Conservation (phyloP, 2,113 vertebrate species). For the Osmerus mordax region DNA sequence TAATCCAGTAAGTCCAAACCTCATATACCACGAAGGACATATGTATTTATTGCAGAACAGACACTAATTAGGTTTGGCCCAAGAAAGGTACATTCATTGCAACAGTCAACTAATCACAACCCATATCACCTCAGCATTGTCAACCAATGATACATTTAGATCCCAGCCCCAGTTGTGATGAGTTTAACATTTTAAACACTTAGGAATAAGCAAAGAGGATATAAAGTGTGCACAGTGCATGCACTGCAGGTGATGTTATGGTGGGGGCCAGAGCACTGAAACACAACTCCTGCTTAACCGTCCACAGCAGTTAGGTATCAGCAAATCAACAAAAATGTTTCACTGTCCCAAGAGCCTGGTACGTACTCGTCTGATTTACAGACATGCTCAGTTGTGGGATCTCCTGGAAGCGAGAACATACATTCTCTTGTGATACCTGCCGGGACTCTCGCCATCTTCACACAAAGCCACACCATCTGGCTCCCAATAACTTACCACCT, state of each 20-base stretch:
- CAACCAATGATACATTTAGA: too few relatives aligned
- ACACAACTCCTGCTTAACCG: background rate
- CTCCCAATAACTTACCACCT: conserved; percentile 18
- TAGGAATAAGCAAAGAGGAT: too few relatives aligned
- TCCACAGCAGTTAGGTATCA: background rate
- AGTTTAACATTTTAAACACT: too few relatives aligned
- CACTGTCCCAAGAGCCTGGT: background rate
- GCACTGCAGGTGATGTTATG: background rate
- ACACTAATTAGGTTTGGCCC: too few relatives aligned
- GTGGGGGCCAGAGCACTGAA: background rate
- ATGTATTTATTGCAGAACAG: too few relatives aligned
- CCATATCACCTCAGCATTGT: too few relatives aligned
- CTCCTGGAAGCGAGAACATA: background rate
- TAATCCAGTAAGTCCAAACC: too few relatives aligned
- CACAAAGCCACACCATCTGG: background rate
- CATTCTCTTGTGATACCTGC: conserved; percentile 13
- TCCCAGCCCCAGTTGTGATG: too few relatives aligned
- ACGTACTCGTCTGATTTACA: conserved; percentile 6
- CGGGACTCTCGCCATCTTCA: conserved; percentile 3
- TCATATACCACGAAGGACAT: too few relatives aligned
- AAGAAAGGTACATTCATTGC: too few relatives aligned
- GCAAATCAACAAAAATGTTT: background rate
- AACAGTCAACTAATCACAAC: too few relatives aligned
- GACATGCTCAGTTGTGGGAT: conserved; percentile 3
- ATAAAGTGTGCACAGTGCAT: too few relatives aligned